A percentile compares a stretch with the other conserved stretches of the same genome.
Evolutionary conservation across 2,113 vertebrate species (phyloP).

Genomic region (Pyxicephalus adspersus): DNA sequence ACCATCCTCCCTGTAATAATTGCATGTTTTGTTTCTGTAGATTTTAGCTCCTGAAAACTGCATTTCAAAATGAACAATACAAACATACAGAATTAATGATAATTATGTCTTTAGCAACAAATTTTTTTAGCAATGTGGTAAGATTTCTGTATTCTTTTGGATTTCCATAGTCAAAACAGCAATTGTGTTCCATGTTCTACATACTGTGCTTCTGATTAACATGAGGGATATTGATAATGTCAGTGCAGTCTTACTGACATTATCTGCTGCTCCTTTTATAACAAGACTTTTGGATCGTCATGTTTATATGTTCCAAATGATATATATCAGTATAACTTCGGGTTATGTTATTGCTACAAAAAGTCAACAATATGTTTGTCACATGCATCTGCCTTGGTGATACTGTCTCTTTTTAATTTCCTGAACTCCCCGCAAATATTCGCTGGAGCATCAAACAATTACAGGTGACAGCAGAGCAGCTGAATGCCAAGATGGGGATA

Average conservation of each 20-base stretch:
- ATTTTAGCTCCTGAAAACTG: too few species aligned
- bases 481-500: constrained; percentile 17
- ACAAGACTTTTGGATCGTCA: constrained; percentile 12
- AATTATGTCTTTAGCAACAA: too few species aligned
- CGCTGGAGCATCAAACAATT: constrained; percentile 20
- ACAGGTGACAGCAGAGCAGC: not conserved
- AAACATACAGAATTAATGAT: too few species aligned
- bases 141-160: too few species aligned
- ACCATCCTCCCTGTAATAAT: too few species aligned
- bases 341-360: constrained; percentile 21
- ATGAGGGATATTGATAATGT: too few species aligned
- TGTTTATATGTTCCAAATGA: constrained; percentile 19
- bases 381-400: constrained; percentile 26
- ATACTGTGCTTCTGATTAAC: too few species aligned
- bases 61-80: too few species aligned
- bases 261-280: constrained; percentile 15
- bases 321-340: constrained; percentile 29
- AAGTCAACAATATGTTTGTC: constrained; percentile 36
- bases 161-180: too few species aligned
- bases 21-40: too few species aligned
- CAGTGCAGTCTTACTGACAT: not conserved
- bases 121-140: too few species aligned
- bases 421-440: constrained; percentile 43
- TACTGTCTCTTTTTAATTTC: constrained; percentile 50
- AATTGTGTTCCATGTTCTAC: too few species aligned